phyloP scores from a whole-genome alignment of 2,888 invertebrate species.

The Drosophila conformis region DNA sequence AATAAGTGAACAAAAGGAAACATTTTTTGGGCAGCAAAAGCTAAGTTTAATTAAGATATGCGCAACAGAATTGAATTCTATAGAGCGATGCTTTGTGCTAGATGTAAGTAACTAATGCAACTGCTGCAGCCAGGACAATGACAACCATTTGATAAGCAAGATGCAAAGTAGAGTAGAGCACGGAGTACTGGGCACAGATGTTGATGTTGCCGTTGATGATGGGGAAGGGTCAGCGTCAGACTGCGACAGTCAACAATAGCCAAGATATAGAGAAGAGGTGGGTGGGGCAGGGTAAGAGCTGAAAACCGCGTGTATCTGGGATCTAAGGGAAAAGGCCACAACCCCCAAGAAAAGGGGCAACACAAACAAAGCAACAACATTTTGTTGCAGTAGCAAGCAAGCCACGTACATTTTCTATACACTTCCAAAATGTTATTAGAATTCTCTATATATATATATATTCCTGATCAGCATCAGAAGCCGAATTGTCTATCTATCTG shows the following conservation, averaged over 20 bases:
- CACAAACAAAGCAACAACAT: slow-evolving; percentile 20
- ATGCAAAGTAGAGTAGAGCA: slow-evolving; percentile 8
- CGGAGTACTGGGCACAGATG: background rate
- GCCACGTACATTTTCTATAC: slow-evolving; percentile 52
- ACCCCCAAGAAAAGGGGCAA: slow-evolving; percentile 9
- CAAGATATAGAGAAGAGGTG: background rate
- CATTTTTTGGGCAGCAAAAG: background rate
- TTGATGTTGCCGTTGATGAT: slow-evolving; percentile 5
- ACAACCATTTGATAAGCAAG: slow-evolving; percentile 35
- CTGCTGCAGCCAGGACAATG: slow-evolving; percentile 26
- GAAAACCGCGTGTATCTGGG: slow-evolving; percentile 26
- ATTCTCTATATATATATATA: background rate
- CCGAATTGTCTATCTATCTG: background rate
- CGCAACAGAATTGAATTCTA: slow-evolving; percentile 3
- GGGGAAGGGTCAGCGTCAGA: slow-evolving; percentile 27
- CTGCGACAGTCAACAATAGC: slow-evolving; percentile 20
- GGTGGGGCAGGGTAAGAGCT: background rate
- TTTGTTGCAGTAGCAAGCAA: slow-evolving; percentile 37
- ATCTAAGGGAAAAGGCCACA: slow-evolving; percentile 38
- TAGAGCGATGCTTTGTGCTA: background rate
- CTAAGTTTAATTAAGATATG: slow-evolving; percentile 1
- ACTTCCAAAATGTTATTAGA: background rate
- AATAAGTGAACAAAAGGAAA: background rate
- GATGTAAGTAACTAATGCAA: slow-evolving; percentile 10
- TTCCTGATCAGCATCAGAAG: background rate